These are phyloP conservation scores for Rhagonycha fulva DNA, from an alignment of 2,888 invertebrate genomes.

Conservation along the genomic window DNA sequence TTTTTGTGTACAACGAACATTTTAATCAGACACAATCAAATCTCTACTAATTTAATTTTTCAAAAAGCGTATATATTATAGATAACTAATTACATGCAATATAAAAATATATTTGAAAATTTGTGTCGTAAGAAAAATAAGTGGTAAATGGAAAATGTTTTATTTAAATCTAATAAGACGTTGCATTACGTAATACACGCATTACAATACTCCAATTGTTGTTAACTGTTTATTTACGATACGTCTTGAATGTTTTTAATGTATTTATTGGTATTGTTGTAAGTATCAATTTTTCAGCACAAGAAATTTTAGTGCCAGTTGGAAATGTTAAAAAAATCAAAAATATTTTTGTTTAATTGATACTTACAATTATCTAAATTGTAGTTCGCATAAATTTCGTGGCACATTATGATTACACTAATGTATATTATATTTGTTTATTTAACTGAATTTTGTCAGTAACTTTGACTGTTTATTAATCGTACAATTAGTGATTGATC, in stretches of 20 bases:
- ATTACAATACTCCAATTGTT: background rate
- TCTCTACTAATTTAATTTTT: background rate
- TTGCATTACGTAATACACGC: background rate
- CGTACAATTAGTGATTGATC: conserved; percentile 24
- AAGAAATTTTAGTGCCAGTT: background rate
- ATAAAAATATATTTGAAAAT: background rate
- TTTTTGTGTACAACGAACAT: background rate
- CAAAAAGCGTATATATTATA: background rate
- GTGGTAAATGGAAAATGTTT: background rate
- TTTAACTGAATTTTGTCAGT: conserved; percentile 10
- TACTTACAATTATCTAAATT: background rate
- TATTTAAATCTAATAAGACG: background rate
- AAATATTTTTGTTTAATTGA: background rate
- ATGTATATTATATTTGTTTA: conserved; percentile 5
- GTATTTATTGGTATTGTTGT: background rate
- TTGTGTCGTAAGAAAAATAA: background rate
- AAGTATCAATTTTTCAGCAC: background rate
- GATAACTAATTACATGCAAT: background rate
- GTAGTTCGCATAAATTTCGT: background rate
- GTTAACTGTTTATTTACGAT: background rate
- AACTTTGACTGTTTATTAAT: conserved; percentile 23
- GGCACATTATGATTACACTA: background rate
- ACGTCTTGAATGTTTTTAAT: background rate
- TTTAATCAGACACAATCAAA: background rate
- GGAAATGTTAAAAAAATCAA: background rate